Evolutionary conservation across 1,140 invertebrate genomes (phyloP).

Genomic region (Aphelinus certus): DNA sequence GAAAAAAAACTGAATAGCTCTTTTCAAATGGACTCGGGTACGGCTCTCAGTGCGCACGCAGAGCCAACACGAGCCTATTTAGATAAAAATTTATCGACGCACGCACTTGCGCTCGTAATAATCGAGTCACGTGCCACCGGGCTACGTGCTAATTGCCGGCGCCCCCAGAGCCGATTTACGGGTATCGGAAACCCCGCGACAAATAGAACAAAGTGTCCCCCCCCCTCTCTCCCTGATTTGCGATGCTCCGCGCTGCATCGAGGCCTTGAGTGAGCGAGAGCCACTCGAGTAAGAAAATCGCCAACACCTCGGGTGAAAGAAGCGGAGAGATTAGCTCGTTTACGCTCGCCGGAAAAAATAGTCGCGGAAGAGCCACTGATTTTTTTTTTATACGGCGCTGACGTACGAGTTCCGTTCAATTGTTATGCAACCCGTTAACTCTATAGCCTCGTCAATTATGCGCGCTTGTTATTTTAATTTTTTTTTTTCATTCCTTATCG

Average conservation of each 20-base stretch:
- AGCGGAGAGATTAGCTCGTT: background rate
- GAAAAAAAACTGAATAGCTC: no score
- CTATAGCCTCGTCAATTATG: no score
- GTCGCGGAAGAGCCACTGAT: background rate
- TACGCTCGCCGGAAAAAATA: background rate
- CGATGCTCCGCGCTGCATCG: conserved; percentile 2
- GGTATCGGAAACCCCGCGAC: conserved; percentile 1
- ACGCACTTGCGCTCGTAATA: conserved; percentile 3
- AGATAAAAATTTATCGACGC: no score
- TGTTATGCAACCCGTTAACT: no score
- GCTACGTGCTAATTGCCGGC: background rate
- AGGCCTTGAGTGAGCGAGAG: background rate
- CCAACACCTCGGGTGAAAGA: conserved; percentile 26
- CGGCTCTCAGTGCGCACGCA: no score
- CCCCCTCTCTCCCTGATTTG: conserved; percentile 7
- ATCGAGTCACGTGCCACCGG: conserved; percentile 1
- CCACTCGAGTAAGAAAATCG: conserved; percentile 11
- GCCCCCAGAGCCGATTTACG: conserved; percentile 4
- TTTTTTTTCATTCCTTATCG: no score
- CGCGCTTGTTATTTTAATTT: no score
- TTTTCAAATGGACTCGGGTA: no score
- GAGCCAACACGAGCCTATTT: no score
- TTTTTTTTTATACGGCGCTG: background rate
- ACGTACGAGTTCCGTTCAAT: no score
- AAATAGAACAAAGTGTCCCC: background rate